A percentile compares a stretch with the other conserved stretches of the same genome.
These are phyloP conservation scores for Bombyx huttoni DNA, from an alignment of 2,888 invertebrate genomes.

Conservation along the genomic window DNA sequence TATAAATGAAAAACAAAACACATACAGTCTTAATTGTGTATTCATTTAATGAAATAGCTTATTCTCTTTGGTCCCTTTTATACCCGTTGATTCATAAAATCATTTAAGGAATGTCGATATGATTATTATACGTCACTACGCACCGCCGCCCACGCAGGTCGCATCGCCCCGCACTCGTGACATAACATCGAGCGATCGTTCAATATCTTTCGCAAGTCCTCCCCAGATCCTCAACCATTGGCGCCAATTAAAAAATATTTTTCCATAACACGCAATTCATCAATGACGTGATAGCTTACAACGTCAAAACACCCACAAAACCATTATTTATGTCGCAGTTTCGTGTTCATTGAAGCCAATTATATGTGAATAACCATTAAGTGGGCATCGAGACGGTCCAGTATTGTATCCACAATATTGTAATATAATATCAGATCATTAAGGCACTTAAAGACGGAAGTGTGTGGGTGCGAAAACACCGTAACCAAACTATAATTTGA, in stretches of 20 bases:
- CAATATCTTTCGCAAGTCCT: constrained; percentile 59
- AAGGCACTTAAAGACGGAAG: constrained; percentile 61
- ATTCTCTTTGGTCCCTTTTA: too few species aligned
- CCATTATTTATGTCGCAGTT: constrained; percentile 38
- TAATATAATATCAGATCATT: constrained; percentile 66
- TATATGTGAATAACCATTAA: constrained; percentile 39
- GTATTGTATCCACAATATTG: constrained; percentile 40
- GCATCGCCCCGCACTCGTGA: constrained; percentile 58
- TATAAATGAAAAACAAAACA: too few species aligned
- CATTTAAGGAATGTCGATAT: neutral
- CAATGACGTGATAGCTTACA: constrained; percentile 14
- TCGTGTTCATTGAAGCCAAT: constrained; percentile 41
- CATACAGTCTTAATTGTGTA: too few species aligned
- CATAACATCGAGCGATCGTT: constrained; percentile 59
- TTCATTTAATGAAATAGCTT: too few species aligned
- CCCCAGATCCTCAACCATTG: constrained; percentile 48
- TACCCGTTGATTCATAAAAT: too few species aligned
- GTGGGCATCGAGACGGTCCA: constrained; percentile 35
- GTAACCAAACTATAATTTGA: constrained; percentile 69
- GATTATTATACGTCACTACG: constrained; percentile 20
- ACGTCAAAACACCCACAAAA: constrained; percentile 23
- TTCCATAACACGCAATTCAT: constrained; percentile 15
- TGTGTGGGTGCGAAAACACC: constrained; percentile 71
- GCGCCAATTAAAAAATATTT: constrained; percentile 7
- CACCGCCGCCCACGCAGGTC: constrained; percentile 63